Percentiles rank a stretch among this genome's conserved stretches.
phyloP scores from a whole-genome alignment of 30 jellyfish, hydroid and myxozoan species.

The Hydractinia echinata region DNA sequence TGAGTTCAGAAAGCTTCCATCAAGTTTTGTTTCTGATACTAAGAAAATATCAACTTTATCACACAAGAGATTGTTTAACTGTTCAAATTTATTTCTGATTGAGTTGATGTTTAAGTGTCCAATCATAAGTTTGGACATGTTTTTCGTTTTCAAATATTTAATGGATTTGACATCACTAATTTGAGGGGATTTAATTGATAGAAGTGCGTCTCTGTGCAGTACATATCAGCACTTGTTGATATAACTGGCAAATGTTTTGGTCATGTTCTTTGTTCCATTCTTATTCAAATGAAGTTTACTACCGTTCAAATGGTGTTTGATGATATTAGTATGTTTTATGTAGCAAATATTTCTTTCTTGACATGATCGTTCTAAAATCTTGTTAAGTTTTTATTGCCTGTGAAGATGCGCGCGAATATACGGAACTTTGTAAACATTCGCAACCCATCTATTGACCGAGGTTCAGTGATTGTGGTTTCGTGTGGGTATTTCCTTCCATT shows the following conservation, averaged over 20 bases:
- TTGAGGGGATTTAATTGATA: not conserved
- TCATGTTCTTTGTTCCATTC: conserved; percentile 40
- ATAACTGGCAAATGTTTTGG: conserved; percentile 30
- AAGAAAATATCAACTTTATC: conserved; percentile 19
- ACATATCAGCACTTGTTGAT: conserved; percentile 30
- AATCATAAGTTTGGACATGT: not conserved
- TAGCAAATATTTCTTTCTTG: conserved; percentile 27
- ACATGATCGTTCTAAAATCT: conserved; percentile 20
- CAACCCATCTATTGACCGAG: too few species aligned
- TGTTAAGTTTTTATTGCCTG: too few species aligned
- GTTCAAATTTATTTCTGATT: conserved; percentile 35
- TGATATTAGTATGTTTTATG: conserved; percentile 29
- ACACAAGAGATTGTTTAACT: conserved; percentile 5
- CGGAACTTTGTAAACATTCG: too few species aligned
- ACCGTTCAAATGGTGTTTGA: conserved; percentile 36
- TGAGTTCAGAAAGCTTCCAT: conserved; percentile 20
- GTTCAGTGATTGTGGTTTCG: too few species aligned
- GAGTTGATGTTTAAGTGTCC: conserved; percentile 45
- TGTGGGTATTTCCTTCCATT: too few species aligned
- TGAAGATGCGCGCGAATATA: too few species aligned
- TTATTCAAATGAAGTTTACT: conserved; percentile 53
- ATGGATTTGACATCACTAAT: not conserved
- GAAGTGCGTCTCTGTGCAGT: conserved; percentile 14
- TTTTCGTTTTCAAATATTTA: not conserved
- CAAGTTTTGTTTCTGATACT: conserved; percentile 44